Conservation (phyloP, 2,113 vertebrate species). For the Orycteropus afer region DNA sequence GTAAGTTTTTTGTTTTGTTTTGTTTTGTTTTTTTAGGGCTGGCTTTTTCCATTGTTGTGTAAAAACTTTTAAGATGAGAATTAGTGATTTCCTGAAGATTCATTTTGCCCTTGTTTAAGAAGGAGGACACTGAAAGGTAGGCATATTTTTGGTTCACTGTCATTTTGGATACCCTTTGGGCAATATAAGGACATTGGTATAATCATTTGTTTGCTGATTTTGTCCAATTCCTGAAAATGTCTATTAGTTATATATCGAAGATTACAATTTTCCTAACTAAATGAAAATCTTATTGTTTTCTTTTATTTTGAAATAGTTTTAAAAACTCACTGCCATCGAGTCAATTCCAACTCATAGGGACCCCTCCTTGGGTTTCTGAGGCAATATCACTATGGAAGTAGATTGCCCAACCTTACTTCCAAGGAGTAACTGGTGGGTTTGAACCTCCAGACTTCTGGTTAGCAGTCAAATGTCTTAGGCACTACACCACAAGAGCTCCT, state of each 20-base stretch:
- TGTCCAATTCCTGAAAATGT: slow-evolving; percentile 12
- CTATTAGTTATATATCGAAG: not conserved
- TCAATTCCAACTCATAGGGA: no score
- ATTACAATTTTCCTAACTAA: not conserved
- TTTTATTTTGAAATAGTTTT: slow-evolving; percentile 16
- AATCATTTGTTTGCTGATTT: not conserved
- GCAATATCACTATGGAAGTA: no score
- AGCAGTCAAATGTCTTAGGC: no score
- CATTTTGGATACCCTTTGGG: not conserved
- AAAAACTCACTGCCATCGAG: no score
- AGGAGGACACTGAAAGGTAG: not conserved
- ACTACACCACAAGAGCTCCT: no score
- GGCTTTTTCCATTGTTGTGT: not conserved
- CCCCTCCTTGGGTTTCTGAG: no score
- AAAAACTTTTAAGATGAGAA: slow-evolving; percentile 25
- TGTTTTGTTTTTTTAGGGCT: not conserved
- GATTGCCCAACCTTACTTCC: no score
- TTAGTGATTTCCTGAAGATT: slow-evolving; percentile 19
- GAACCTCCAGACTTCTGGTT: no score
- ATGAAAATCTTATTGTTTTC: not conserved
- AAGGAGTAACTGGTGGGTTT: no score
- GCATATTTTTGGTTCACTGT: not conserved
- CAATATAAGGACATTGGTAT: not conserved
- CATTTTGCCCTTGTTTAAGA: not conserved
- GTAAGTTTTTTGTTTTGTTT: not conserved